Evolutionary conservation across 1,140 invertebrate genomes (phyloP).

Genomic region (Leptoteleia sp.): DNA sequence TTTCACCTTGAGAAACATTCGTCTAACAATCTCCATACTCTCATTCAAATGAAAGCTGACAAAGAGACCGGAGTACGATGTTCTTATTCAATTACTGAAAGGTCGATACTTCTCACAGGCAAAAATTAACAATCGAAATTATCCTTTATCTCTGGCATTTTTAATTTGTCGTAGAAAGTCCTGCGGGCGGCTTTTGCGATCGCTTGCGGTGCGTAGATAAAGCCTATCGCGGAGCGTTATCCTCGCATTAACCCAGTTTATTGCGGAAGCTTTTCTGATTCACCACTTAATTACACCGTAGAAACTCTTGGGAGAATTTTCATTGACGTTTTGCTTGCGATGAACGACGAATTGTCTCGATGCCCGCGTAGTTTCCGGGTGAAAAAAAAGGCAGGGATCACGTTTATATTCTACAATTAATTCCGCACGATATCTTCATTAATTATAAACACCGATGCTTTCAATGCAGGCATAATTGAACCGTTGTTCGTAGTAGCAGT

Average conservation of each 20-base stretch:
- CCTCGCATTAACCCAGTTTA: slow-evolving; percentile 65
- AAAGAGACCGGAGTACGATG: too few relatives aligned
- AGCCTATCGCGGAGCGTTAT: slow-evolving; percentile 50
- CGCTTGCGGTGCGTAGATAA: slow-evolving; percentile 37
- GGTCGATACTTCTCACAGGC: slow-evolving; percentile 18
- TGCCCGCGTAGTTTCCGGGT: background rate
- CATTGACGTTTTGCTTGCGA: slow-evolving; percentile 19
- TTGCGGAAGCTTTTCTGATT: slow-evolving; percentile 63
- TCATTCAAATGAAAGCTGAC: slow-evolving; percentile 19
- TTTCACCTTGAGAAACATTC: slow-evolving; percentile 19
- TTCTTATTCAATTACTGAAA: slow-evolving; percentile 3
- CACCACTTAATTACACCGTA: slow-evolving; percentile 56
- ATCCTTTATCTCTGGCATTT: slow-evolving; percentile 19
- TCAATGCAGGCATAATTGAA: slow-evolving; percentile 2
- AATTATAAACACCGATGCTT: slow-evolving; percentile 30
- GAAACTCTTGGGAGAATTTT: slow-evolving; percentile 65
- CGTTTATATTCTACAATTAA: slow-evolving; percentile 21
- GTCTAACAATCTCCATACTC: background rate
- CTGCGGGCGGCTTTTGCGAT: slow-evolving; percentile 6
- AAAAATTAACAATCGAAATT: slow-evolving; percentile 1
- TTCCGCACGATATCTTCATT: slow-evolving; percentile 29
- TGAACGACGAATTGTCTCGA: background rate
- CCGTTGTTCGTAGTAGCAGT: background rate
- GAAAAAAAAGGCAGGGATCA: background rate
- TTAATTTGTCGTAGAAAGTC: slow-evolving; percentile 50